Base-by-base conservation (phyloP, 2,113 vertebrate genomes). In the Dolichotis patagonum region DNA sequence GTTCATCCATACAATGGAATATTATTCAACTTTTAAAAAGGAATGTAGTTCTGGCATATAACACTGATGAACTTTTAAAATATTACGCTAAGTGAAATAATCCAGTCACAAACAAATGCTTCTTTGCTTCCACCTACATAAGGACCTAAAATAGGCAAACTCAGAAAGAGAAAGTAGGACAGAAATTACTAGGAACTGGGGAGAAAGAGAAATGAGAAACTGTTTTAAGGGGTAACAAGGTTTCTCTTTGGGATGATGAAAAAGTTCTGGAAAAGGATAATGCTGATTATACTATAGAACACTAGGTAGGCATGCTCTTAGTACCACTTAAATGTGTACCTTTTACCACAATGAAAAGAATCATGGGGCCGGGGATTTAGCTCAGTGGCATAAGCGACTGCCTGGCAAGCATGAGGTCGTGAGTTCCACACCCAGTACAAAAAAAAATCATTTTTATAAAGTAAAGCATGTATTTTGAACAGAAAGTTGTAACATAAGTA, bases 381-480 rank as follows among this genome's bases (percentile, higher is more conserved):
- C 49, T 52, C 49, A 52, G 49, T 9, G 10, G 49, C 49, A 52
- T 52, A 52, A 52, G 49, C 10, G 6, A 52, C 49, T 52, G 49
- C 49, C 49, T 52, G 49, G 11, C 49, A 52, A 52, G 49, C 49
- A 11, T 52, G 10, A 52, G 49, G 49, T 6, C 49, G 49, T 11
- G 9, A 52, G 49, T 52, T 52, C 6, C 9, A 52, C 11, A 9
- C 49, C 7, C 8, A 11, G 46, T 11, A 52, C 49, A 52, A 2
- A 88, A 90, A 92, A 85, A 65, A 81, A 73, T n/a, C 26, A 60
- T 83, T 95, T 73, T 84, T 22, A 46, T 84, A 91, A 93, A 75
- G 22, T 60, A 82, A 2, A 85, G 63, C 38, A 63, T 90, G n/a
- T 67, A 85, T 85, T 38, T 95, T 95, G 19, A 94, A 92, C 32